A percentile compares a stretch with the other conserved stretches of the same genome.
Conservation (phyloP, 1,140 invertebrate genomes). For the Drosophila orosa region DNA sequence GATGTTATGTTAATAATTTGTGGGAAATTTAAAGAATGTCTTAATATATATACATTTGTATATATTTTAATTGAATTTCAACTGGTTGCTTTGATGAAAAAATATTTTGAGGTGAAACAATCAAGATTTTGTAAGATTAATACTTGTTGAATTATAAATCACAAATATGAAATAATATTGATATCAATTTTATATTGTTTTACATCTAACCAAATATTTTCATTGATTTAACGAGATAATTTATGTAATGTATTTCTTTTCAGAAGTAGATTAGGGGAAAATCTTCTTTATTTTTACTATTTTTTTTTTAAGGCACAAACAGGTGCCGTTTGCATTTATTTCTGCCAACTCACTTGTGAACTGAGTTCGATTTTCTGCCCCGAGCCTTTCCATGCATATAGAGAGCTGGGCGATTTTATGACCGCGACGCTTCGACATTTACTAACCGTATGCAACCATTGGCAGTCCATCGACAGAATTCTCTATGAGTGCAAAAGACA, state of each 20-base stretch:
- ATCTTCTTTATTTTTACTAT: no score
- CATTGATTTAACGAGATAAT: not conserved
- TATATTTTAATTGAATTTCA: not conserved
- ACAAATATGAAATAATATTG: not conserved
- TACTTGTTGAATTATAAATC: not conserved
- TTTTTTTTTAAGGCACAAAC: not conserved
- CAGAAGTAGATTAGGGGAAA: not conserved
- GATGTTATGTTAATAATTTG: not conserved
- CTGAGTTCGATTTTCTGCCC: conserved; percentile 22
- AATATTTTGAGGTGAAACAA: not conserved
- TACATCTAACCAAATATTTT: not conserved
- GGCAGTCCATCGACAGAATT: conserved; percentile 37
- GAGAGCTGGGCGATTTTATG: conserved; percentile 49
- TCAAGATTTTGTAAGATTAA: not conserved
- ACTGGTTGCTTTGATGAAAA: not conserved
- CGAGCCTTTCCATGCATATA: conserved; percentile 17
- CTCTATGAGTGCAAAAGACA: conserved; percentile 47
- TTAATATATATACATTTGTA: no score
- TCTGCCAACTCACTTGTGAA: conserved; percentile 19
- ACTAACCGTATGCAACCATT: conserved; percentile 49
- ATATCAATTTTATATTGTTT: no score
- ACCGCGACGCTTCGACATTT: conserved; percentile 69
- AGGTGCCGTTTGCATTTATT: not conserved
- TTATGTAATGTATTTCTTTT: not conserved
- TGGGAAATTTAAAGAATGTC: not conserved